A percentile compares a stretch with the other conserved stretches of the same genome.
Evolutionary conservation across 2,113 vertebrate genomes (phyloP).

Genomic region (Catharus minimus): DNA sequence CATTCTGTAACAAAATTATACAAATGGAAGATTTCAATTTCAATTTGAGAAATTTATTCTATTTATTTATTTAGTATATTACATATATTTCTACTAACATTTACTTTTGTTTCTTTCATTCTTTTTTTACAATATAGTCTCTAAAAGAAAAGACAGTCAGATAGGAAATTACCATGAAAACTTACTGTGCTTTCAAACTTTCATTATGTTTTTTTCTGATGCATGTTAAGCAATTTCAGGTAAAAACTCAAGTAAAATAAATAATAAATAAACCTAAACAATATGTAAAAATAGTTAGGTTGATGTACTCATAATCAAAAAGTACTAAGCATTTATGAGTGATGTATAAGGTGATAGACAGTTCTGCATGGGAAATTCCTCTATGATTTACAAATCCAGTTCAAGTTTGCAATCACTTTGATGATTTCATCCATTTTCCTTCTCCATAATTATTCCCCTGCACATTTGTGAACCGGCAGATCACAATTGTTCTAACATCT

Average conservation of each 20-base stretch:
- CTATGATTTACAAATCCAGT: slow-evolving; percentile 10
- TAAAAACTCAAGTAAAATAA: slow-evolving; percentile 1
- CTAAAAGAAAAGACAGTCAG: not conserved
- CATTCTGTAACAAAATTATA: not conserved
- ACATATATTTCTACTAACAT: not conserved
- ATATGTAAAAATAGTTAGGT: not conserved
- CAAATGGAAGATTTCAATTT: not conserved
- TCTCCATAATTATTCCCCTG: not conserved
- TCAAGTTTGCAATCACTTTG: not conserved
- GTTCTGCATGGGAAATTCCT: not conserved
- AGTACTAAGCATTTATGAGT: not conserved
- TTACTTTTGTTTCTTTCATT: not conserved
- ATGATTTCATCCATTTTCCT: slow-evolving; percentile 9
- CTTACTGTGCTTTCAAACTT: not conserved
- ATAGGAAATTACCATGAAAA: not conserved
- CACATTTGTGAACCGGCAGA: not conserved
- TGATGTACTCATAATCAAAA: not conserved
- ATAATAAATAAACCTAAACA: not conserved
- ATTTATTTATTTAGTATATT: not conserved
- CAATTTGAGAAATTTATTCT: not conserved
- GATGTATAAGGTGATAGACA: not conserved
- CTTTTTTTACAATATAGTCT: not conserved
- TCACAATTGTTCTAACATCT: not conserved
- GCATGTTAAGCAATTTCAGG: not conserved
- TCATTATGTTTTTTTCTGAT: not conserved